Percentiles rank a stretch among this genome's conserved stretches.
These are phyloP conservation scores for Pheosia tremula DNA, from an alignment of 2,888 invertebrate species.

Conservation along the genomic window DNA sequence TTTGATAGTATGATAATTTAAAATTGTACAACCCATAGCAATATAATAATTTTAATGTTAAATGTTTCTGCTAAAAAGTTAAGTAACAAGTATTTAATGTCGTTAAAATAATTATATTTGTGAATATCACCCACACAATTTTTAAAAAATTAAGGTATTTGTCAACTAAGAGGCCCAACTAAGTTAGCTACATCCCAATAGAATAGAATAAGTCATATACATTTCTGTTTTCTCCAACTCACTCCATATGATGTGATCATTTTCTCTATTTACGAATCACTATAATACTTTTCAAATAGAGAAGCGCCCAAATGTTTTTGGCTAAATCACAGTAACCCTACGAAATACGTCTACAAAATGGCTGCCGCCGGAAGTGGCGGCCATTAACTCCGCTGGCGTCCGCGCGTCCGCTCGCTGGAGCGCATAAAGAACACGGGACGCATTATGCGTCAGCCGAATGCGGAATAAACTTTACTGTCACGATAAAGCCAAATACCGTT, in stretches of 20 bases:
- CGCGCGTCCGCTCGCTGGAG: conserved; percentile 31
- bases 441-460: conserved; percentile 23
- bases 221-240: background rate
- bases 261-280: background rate
- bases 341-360: conserved; percentile 33
- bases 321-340: conserved; percentile 23
- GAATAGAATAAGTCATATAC: background rate
- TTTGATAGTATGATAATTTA: no score
- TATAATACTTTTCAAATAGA: conserved; percentile 17
- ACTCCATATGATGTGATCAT: background rate
- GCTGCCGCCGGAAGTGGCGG: conserved; percentile 54
- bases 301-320: no score
- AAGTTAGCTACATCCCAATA: no score
- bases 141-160: no score
- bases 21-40: no score
- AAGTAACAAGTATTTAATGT: no score
- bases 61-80: no score
- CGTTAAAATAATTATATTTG: no score
- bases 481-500: conserved; percentile 28
- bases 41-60: no score
- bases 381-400: conserved; percentile 56
- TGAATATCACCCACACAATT: no score
- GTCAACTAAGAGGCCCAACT: no score
- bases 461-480: conserved; percentile 41
- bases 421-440: conserved; percentile 26